Evolutionary conservation across 2,797 vertebrate species (phyloP).

Genomic region (Dromococcyx pavoninus): DNA sequence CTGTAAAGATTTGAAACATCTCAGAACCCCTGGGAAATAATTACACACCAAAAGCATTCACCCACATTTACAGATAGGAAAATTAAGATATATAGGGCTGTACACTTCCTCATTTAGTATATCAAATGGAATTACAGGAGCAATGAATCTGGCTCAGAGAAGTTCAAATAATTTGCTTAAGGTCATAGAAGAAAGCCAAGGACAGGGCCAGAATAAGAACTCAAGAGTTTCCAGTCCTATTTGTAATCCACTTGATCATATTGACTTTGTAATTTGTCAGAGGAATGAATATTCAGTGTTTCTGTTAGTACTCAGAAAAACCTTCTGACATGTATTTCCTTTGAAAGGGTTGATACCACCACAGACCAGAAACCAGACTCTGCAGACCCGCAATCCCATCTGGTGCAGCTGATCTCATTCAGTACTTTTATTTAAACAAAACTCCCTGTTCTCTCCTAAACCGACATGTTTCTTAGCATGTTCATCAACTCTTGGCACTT

Average conservation of each 20-base stretch:
- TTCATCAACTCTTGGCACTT: background rate
- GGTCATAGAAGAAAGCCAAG: slow-evolving; percentile 40
- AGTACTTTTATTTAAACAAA: background rate
- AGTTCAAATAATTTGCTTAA: slow-evolving; percentile 33
- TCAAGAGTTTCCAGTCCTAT: slow-evolving; percentile 15
- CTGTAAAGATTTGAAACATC: slow-evolving; percentile 22
- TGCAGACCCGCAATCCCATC: background rate
- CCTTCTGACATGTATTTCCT: background rate
- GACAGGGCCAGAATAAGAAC: background rate
- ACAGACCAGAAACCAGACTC: background rate
- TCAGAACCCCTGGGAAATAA: slow-evolving; percentile 46
- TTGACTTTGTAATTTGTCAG: background rate
- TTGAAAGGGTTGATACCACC: background rate
- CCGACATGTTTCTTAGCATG: background rate
- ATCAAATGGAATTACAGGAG: slow-evolving; percentile 28
- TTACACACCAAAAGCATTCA: slow-evolving; percentile 13
- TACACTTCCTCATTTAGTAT: slow-evolving; percentile 34
- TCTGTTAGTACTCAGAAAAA: background rate
- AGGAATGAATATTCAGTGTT: background rate
- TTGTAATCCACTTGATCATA: slow-evolving; percentile 16
- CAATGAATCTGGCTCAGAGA: slow-evolving; percentile 19
- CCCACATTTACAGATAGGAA: slow-evolving; percentile 31
- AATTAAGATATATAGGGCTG: slow-evolving; percentile 36
- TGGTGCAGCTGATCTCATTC: background rate
- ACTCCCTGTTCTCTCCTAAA: background rate